Percentiles rank a stretch among this genome's conserved stretches.
phyloP scores from a whole-genome alignment of 1,140 invertebrate genomes.

The Venustaconcha ellipsiformis region DNA sequence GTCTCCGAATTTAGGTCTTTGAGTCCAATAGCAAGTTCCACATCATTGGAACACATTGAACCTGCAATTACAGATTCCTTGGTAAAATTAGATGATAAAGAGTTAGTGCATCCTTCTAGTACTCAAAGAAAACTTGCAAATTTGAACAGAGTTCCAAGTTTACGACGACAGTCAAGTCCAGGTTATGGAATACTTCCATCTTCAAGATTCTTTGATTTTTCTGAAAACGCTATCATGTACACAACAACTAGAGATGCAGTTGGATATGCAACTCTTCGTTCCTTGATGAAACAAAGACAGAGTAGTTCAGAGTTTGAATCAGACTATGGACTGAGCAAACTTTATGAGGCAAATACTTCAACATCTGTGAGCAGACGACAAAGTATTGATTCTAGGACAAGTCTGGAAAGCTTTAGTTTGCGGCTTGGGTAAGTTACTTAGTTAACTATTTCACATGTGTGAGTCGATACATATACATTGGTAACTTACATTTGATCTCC shows the following conservation, averaged over 20 bases:
- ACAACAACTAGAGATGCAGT: slow-evolving; percentile 71
- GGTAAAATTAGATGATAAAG: slow-evolving; percentile 35
- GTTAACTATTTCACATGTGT: background rate
- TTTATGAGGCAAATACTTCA: slow-evolving; percentile 35
- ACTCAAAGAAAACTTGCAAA: slow-evolving; percentile 56
- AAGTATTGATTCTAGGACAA: slow-evolving; percentile 42
- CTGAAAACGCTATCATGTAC: slow-evolving; percentile 48
- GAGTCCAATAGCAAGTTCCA: slow-evolving; percentile 50
- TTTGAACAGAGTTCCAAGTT: slow-evolving; percentile 60
- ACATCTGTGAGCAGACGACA: slow-evolving; percentile 31
- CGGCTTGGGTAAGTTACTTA: slow-evolving; percentile 11
- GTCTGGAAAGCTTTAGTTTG: slow-evolving; percentile 20
- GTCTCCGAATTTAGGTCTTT: slow-evolving; percentile 43
- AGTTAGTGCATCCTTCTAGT: slow-evolving; percentile 57
- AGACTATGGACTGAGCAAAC: slow-evolving; percentile 40
- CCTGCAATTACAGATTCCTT: slow-evolving; percentile 16
- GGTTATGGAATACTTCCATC: slow-evolving; percentile 37
- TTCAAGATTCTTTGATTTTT: slow-evolving; percentile 28
- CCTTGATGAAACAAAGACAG: slow-evolving; percentile 76
- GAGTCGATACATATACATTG: too few species aligned
- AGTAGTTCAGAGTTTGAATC: slow-evolving; percentile 60
- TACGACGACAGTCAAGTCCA: slow-evolving; percentile 43
- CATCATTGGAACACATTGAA: slow-evolving; percentile 39
- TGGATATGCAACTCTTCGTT: slow-evolving; percentile 84
- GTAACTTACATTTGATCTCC: too few species aligned